Conservation (phyloP, 2,797 vertebrate genomes). For the Perodicticus potto region DNA sequence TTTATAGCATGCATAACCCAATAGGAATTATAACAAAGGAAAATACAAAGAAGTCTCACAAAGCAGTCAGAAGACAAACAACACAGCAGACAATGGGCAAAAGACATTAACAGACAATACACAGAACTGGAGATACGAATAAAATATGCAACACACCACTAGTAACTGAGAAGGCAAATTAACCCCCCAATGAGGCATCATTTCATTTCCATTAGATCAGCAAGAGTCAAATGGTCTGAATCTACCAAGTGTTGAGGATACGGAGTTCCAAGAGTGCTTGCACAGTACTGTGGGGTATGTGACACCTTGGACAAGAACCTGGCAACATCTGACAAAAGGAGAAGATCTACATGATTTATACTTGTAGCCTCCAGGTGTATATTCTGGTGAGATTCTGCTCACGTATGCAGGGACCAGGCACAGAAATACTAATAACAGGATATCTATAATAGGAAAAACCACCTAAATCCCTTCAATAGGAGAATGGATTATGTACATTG, state of each 20-base stretch:
- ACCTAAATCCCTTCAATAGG: not conserved
- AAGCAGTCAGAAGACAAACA: not conserved
- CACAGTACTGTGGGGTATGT: rapidly evolving
- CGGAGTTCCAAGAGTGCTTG: rapidly evolving
- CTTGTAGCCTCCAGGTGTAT: not conserved
- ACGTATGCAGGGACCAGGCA: not conserved
- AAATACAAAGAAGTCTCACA: not conserved
- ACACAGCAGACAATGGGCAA: not conserved
- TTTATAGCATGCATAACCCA: rapidly evolving
- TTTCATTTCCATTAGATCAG: not conserved
- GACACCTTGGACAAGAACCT: not conserved
- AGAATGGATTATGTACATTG: not conserved
- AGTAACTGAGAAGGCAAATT: not conserved
- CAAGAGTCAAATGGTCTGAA: not conserved
- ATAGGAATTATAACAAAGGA: not conserved
- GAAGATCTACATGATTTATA: rapidly evolving
- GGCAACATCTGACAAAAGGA: not conserved
- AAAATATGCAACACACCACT: not conserved
- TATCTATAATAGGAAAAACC: not conserved
- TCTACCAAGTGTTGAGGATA: rapidly evolving
- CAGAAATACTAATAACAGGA: not conserved
- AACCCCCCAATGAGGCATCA: not conserved
- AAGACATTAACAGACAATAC: not conserved
- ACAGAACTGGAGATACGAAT: not conserved
- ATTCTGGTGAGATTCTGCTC: not conserved